Percentiles rank a stretch among this genome's conserved stretches.
These are phyloP conservation scores for Drosophila planitibia DNA, from an alignment of 2,888 invertebrate genomes.

Conservation along the genomic window DNA sequence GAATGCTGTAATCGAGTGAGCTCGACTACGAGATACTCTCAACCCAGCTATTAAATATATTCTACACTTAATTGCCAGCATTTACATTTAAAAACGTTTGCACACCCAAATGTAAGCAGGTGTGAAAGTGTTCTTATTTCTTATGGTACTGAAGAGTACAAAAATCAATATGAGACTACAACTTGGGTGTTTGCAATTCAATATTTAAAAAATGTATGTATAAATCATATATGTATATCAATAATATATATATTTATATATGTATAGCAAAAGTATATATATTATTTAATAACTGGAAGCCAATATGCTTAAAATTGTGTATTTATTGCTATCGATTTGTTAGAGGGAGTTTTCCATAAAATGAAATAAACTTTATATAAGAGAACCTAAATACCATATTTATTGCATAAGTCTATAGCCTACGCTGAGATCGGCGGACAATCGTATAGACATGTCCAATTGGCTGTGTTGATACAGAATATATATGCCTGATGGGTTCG, in stretches of 20 bases:
- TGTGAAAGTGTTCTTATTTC: too few species aligned
- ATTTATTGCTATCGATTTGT: neutral
- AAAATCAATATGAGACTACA: neutral
- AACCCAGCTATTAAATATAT: neutral
- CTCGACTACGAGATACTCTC: neutral
- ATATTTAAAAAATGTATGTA: neutral
- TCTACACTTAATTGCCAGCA: neutral
- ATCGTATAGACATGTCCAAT: neutral
- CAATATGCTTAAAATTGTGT: neutral
- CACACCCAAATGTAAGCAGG: neutral
- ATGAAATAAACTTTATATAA: too few species aligned
- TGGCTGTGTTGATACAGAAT: neutral
- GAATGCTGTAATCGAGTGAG: neutral
- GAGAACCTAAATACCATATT: neutral
- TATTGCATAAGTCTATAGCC: neutral
- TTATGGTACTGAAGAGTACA: neutral
- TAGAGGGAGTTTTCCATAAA: too few species aligned
- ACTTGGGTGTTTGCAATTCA: rapidly evolving
- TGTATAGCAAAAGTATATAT: neutral
- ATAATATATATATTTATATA: neutral
- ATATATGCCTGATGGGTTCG: neutral
- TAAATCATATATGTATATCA: neutral
- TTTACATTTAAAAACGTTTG: neutral
- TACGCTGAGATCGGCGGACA: neutral
- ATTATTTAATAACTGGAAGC: neutral